Base-by-base conservation (phyloP, 2,888 invertebrate genomes). In the Campoletis raptor region DNA sequence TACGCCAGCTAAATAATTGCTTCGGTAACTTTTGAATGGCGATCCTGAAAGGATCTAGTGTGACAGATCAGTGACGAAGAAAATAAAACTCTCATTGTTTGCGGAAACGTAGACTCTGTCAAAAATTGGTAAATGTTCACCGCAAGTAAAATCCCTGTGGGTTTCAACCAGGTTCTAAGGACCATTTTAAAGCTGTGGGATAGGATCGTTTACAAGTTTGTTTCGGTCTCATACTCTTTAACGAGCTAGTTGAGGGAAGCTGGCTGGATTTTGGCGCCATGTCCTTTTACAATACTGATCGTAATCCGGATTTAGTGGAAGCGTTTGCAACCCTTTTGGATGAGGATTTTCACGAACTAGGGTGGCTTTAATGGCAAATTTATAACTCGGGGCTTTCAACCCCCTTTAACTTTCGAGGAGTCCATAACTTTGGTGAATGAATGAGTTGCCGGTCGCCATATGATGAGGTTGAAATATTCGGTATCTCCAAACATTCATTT, bases 261-360 rank as follows among this genome's bases (percentile, higher is more conserved):
- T 61, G 61, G 30, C 15, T 15, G 30, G 61, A 30, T 61, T 57
- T 30, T 61, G 30, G 61, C 61, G 61, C 61, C 30, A 30, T 30
- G 30, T 61, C 30, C 61, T 61, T 61, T 15, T 30, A 61, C 61
- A 30, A 61, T 61, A 61, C 61, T 30, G 61, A 61, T 61, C 61
- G 61, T 61, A 61, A 61, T 61, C 61, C 61, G 61, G 61, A 61
- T 61, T 61, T 61, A 61, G 61, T 61, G 61, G 61, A 61, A 61
- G 15, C 61, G 30, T 61, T 54, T 61, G 30, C 12, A 61, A 30
- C 61, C 61, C 61, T 57, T 24, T 30, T 30, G 61, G 30, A 8
- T 61, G 61, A 61, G 61, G 61, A 30, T 61, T 61, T 61, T 61
- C 61, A 30, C 30, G 15, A 15, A 61, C 5, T 61, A 61, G 61